Evolutionary conservation across 2,888 invertebrate genomes (phyloP).

Genomic region (Endomychus coccineus): DNA sequence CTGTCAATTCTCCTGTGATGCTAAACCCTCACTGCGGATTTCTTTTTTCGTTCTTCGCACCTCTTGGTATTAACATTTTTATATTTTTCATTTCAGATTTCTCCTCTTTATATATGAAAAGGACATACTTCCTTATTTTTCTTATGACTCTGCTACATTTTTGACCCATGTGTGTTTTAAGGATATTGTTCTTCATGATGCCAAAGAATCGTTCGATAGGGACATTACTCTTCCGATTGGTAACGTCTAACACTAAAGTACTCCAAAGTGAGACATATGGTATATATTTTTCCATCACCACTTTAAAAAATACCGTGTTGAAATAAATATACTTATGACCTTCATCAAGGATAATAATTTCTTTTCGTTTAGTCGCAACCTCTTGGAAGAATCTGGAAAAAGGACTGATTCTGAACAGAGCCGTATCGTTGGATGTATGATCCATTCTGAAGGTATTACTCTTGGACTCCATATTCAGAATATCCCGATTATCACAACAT

Average conservation of each 20-base stretch:
- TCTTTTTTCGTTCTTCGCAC: not conserved
- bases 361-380: not conserved
- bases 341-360: not conserved
- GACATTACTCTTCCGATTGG: not conserved
- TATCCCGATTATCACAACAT: not conserved
- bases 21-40: not conserved
- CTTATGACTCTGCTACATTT: not conserved
- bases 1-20: not conserved
- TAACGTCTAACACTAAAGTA: not conserved
- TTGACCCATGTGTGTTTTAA: not conserved
- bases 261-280: not conserved
- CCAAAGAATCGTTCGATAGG: not conserved
- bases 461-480: not conserved
- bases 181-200: not conserved
- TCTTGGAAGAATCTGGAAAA: not conserved
- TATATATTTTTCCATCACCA: too few species aligned
- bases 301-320: too few species aligned
- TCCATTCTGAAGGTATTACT: not conserved
- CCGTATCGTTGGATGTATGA: not conserved
- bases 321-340: not conserved
- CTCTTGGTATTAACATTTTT: not conserved
- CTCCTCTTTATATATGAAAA: not conserved
- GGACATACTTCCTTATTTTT: not conserved
- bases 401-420: not conserved
- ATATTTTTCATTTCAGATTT: too few species aligned